Evolutionary conservation across 2,797 vertebrate genomes (phyloP), one percentile per base, ranked within the genome.

Genomic region (Centropyge bicolor): DNA sequence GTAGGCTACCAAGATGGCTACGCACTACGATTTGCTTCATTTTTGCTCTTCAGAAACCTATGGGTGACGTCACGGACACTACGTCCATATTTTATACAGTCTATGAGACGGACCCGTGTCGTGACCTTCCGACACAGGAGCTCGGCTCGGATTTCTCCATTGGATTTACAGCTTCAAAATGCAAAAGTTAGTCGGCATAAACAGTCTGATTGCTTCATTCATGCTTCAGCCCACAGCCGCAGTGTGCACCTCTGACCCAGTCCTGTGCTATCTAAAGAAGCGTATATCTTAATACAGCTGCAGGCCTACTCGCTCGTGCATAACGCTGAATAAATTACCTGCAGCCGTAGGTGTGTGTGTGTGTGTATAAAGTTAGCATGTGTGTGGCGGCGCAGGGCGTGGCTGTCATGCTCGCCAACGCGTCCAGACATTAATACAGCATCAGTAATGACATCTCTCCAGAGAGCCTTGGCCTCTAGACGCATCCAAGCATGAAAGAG

Each of bases 381-480:
- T 48, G 79, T 74, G 73, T 41, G 63, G 55, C 8, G 31, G 45
- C 4, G 41, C 80, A 61, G 59, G 73, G 76, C 36, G 59, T 71
- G 76, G 43, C 76, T 38, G 40, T 6, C 5, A 2, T 38, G 84
- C 68, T 82, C 70, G 14, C 76, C 27, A 49, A 79, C 12, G 75
- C 81, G 56, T 77, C 74, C 54, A 73, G 73, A 84, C 84, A 86
- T 81, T 77, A 85, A 82, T 85, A 68, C 69, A 66, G 76, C 86
- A 82, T 83, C 78, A 65, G 70, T 69, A 86, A 87, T 76, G 74
- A 85, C 86, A 88, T 81, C 84, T 75, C 86, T 72, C 78, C 84
- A 16, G 73, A 87, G 83, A 88, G 78, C 80, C 62, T 73, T 62
- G 77, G 86, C 82, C 79, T 86, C 54, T 0, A 59, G 79, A 83